Conservation (phyloP, 2,113 vertebrate genomes). For the Cervus canadensis region DNA sequence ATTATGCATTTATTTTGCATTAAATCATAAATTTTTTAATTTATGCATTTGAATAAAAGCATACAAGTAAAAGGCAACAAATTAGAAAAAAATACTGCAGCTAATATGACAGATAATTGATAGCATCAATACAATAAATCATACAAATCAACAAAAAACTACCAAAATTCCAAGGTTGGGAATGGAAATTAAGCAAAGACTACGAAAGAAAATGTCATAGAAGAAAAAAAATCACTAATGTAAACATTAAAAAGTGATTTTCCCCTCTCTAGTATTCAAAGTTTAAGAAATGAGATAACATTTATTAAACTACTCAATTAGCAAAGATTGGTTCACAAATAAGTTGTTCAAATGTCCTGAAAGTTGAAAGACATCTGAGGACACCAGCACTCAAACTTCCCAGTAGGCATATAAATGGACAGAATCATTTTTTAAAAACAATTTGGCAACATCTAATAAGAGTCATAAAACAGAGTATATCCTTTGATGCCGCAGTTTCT, state of each 20-base stretch:
- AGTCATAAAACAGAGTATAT: slow-evolving; percentile 25
- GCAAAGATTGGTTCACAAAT: not conserved
- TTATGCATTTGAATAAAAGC: not conserved
- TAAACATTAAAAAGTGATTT: not conserved
- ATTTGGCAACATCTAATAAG: slow-evolving; percentile 46
- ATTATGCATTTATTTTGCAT: not conserved
- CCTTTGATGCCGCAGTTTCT: slow-evolving; percentile 45
- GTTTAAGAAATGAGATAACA: not conserved
- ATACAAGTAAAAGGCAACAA: slow-evolving; percentile 17
- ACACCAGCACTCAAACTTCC: not conserved
- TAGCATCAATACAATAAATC: not conserved
- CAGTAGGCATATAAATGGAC: not conserved
- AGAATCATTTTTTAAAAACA: slow-evolving; percentile 41
- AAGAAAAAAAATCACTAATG: not conserved
- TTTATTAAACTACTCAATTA: slow-evolving; percentile 12
- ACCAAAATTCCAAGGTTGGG: not conserved
- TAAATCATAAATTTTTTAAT: not conserved
- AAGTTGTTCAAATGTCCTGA: not conserved
- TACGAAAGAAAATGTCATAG: not conserved
- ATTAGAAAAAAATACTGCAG: not conserved
- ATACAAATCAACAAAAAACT: not conserved
- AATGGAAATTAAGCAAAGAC: not conserved
- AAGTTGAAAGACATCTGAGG: not conserved
- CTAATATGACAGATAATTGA: not conserved
- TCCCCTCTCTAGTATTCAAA: not conserved